These are phyloP conservation scores for Pangasianodon hypophthalmus DNA, from an alignment of 2,113 vertebrate genomes.

Conservation along the genomic window DNA sequence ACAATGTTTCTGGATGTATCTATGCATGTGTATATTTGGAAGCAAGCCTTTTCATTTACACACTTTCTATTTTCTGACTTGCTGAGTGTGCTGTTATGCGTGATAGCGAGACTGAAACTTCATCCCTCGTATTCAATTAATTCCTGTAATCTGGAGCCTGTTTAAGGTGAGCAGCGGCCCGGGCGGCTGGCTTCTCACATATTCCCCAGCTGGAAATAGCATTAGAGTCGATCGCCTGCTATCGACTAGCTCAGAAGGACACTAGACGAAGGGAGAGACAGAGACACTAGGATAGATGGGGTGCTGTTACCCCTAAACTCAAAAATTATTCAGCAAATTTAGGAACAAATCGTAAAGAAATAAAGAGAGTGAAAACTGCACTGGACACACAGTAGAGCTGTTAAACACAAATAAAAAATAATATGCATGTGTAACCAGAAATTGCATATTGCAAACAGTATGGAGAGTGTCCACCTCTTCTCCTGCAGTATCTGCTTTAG, in stretches of 20 bases:
- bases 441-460: too few relatives aligned
- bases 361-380: neutral
- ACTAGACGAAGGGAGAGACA: conserved; percentile 8
- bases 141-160: conserved; percentile 62
- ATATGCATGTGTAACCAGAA: too few relatives aligned
- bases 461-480: neutral
- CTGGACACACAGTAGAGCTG: neutral
- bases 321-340: neutral
- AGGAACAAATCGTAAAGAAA: too few relatives aligned
- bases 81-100: conserved; percentile 19
- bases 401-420: neutral
- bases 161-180: conserved; percentile 61
- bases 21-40: conserved; percentile 46
- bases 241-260: conserved; percentile 43
- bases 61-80: conserved; percentile 21
- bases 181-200: conserved; percentile 20
- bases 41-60: conserved; percentile 7
- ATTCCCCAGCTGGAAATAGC: conserved; percentile 39
- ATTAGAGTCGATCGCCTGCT: conserved; percentile 36
- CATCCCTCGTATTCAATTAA: conserved; percentile 65
- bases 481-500: neutral
- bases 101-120: conserved; percentile 59
- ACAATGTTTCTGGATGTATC: conserved; percentile 47
- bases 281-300: neutral
- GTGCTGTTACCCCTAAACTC: neutral